phyloP scores from a whole-genome alignment of 2,113 vertebrate species.

The Oreochromis spilurus region DNA sequence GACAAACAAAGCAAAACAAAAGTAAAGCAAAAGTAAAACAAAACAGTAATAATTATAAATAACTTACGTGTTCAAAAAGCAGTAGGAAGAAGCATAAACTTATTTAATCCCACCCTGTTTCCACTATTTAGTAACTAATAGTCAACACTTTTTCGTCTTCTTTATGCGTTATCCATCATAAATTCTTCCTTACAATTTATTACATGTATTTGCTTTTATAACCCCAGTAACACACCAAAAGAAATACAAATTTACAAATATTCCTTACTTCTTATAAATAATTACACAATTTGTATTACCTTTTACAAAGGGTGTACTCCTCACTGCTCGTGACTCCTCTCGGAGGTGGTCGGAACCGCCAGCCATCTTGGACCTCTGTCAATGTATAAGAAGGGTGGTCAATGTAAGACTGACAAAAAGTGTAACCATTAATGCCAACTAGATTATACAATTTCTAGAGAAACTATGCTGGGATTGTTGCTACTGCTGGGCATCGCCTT shows the following conservation, averaged over 20 bases:
- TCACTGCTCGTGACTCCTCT: slow-evolving; percentile 97
- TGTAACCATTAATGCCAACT: neutral
- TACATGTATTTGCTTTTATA: neutral
- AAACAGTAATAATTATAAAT: neutral
- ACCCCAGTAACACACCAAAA: neutral
- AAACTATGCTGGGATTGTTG: neutral
- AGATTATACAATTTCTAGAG: neutral
- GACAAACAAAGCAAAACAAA: neutral
- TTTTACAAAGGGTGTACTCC: slow-evolving; percentile 96
- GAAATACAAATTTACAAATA: neutral
- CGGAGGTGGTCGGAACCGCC: slow-evolving; percentile 95
- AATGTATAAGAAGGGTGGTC: slow-evolving; percentile 4
- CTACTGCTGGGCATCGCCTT: neutral
- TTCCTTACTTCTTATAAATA: neutral
- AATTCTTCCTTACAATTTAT: neutral
- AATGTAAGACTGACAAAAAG: neutral
- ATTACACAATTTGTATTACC: slow-evolving; percentile 67
- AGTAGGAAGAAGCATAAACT: neutral
- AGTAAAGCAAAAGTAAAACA: neutral
- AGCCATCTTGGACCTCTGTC: slow-evolving; percentile 82
- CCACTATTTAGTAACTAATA: neutral
- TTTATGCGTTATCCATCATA: neutral
- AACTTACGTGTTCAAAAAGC: neutral
- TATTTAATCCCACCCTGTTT: neutral
- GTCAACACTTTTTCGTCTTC: neutral